These are phyloP conservation scores for Malacoctenus gilli DNA, from an alignment of 2,797 vertebrate genomes.

Conservation along the genomic window DNA sequence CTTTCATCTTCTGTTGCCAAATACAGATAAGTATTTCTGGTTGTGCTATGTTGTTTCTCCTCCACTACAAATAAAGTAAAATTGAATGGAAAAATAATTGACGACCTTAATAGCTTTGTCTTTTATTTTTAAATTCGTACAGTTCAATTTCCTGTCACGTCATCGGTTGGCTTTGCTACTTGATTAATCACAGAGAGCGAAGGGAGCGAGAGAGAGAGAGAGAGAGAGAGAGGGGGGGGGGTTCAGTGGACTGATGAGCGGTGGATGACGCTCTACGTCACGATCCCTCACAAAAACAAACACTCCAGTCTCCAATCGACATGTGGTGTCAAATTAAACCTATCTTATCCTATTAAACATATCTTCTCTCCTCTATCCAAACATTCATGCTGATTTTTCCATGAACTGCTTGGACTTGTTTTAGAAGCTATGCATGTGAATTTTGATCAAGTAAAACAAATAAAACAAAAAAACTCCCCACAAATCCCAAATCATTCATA, in stretches of 20 bases:
- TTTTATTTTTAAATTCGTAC: slow-evolving; percentile 60
- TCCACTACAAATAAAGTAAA: too few species aligned
- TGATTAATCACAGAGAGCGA: slow-evolving; percentile 47
- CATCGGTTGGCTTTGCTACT: slow-evolving; percentile 27
- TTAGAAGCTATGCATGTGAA: not conserved
- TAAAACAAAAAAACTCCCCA: not conserved
- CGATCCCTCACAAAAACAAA: slow-evolving; percentile 77
- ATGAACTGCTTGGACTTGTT: slow-evolving; percentile 1
- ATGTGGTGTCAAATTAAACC: slow-evolving; percentile 31
- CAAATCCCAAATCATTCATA: too few species aligned
- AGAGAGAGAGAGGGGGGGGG: slow-evolving; percentile 28
- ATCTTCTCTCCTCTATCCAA: slow-evolving; percentile 7
- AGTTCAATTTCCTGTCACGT: slow-evolving; percentile 57
- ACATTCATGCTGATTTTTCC: slow-evolving; percentile 9
- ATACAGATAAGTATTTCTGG: too few species aligned
- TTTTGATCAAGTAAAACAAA: not conserved
- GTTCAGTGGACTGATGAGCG: slow-evolving; percentile 46
- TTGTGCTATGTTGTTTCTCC: too few species aligned
- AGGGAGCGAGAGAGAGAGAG: not conserved
- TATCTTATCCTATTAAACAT: too few species aligned
- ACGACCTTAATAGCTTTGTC: not conserved
- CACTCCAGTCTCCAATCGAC: slow-evolving; percentile 54
- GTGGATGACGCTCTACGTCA: slow-evolving; percentile 71
- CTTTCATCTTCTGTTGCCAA: too few species aligned
- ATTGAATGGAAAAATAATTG: too few species aligned